Base-by-base conservation (phyloP, 2,888 invertebrate species). In the Lutraria lutraria region DNA sequence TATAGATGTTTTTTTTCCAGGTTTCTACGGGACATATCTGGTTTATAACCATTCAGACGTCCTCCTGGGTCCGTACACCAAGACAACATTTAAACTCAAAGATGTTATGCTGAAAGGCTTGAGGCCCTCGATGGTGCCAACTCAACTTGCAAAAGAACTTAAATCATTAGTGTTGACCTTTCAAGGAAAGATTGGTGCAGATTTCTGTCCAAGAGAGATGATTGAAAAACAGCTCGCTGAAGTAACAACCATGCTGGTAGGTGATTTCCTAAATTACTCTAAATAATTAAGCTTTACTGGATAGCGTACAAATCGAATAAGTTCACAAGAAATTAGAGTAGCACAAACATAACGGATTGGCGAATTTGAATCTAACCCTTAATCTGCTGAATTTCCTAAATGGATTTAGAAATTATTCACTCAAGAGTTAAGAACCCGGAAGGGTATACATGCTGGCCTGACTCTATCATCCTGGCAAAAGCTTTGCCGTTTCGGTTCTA, bases 1-100 rank as follows among this genome's bases (percentile, higher is more conserved):
- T n/a, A n/a, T n/a, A 43, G 8, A 43, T 43, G 43, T 21, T 81
- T 81, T 54, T 81, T 4, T 54, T 13, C 0, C 76, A 92, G 92
- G 92, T 0, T 92, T 92, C 68, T 92, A 81, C 56, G 92, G 92
- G 1, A 92, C 90, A 0, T 87, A 92, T 79, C 60, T 92, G 25
- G 43, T 89, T 1, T 92, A 84, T 43, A 84, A 85, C 15, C 92
- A 92, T 63, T 68, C 88, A 8, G 92, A 92, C 25, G 88, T 92
- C n/a, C 60, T 92, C 6, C 68, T 92, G 4, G 92, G 92, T 4
- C 90, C 90, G 29, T 89, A 90, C 81, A 87, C 79, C 3, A 89
- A 90, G 16, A 63, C 83, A n/a, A 92, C 90, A 16, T 92, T 92
- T 68, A 89, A 83, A 60, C 63, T 92, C 19, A 92, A 92, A 53